A percentile compares a stretch with the other conserved stretches of the same genome.
These are phyloP conservation scores for Tolypeutes matacus DNA, from an alignment of 2,797 vertebrate species.

Conservation along the genomic window DNA sequence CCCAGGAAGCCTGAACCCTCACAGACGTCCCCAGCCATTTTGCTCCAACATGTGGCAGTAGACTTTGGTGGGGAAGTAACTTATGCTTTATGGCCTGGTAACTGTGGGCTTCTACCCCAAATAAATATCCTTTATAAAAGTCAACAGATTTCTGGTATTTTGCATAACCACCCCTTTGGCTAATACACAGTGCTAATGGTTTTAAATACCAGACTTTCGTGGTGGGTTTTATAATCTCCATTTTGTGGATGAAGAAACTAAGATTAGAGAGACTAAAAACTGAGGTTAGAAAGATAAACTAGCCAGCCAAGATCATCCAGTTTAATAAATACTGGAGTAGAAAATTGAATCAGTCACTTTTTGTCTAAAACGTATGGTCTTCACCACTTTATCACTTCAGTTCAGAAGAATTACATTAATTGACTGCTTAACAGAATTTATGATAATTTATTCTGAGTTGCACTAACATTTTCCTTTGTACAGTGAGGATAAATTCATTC, in stretches of 20 bases:
- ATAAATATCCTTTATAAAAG: too few relatives aligned
- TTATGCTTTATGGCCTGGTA: too few relatives aligned
- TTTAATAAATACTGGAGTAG: background rate
- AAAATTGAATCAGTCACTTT: background rate
- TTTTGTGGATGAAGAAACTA: slow-evolving; percentile 24
- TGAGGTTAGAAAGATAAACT: background rate
- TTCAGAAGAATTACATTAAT: background rate
- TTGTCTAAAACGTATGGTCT: background rate
- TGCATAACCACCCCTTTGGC: too few relatives aligned
- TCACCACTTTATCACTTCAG: background rate
- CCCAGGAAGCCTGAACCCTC: too few relatives aligned
- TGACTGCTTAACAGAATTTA: slow-evolving; percentile 12
- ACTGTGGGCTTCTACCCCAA: too few relatives aligned
- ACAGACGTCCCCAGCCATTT: too few relatives aligned
- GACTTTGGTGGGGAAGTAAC: too few relatives aligned
- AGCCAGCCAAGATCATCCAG: background rate
- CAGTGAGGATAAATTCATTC: slow-evolving; percentile 15
- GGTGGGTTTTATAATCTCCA: background rate
- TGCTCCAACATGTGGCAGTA: too few relatives aligned
- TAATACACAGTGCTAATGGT: background rate
- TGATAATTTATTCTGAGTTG: slow-evolving; percentile 3
- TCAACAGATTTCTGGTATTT: too few relatives aligned
- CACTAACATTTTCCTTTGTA: background rate
- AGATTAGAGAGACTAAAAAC: background rate
- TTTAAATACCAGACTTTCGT: background rate